Evolutionary conservation across 2,888 invertebrate genomes (phyloP).

Genomic region (Resseliella maxima): DNA sequence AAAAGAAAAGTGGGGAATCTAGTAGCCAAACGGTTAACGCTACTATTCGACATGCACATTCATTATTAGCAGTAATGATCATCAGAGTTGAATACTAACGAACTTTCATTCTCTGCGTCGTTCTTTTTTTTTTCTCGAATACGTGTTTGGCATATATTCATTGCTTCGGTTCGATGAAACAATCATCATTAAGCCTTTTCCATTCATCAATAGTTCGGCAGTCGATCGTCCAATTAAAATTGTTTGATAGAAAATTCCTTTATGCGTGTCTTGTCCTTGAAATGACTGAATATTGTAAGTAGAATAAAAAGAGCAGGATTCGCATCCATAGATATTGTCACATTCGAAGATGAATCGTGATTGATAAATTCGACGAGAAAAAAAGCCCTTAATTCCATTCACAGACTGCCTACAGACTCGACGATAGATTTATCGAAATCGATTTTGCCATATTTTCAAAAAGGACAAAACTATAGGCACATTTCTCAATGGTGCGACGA

Average conservation of each 20-base stretch:
- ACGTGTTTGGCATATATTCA: background rate
- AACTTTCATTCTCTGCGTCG: background rate
- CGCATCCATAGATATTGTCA: slow-evolving; percentile 28
- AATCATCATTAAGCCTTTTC: slow-evolving; percentile 35
- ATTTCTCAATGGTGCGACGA: slow-evolving; percentile 17
- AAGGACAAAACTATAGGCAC: slow-evolving; percentile 8
- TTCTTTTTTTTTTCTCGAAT: background rate
- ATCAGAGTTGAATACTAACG: background rate
- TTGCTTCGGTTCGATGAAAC: background rate
- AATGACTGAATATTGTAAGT: too few species aligned
- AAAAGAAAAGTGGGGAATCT: slow-evolving; percentile 3
- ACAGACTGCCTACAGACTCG: slow-evolving; percentile 26
- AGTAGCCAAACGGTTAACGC: background rate
- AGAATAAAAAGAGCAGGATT: background rate
- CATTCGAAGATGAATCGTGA: slow-evolving; percentile 36
- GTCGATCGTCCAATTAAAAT: slow-evolving; percentile 45
- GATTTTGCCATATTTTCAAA: slow-evolving; percentile 25
- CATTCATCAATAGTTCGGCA: background rate
- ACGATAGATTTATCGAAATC: slow-evolving; percentile 35
- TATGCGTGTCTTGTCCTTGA: background rate
- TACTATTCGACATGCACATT: slow-evolving; percentile 20
- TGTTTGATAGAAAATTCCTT: slow-evolving; percentile 34
- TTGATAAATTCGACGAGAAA: slow-evolving; percentile 42
- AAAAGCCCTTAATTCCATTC: background rate
- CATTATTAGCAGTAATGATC: slow-evolving; percentile 39